A percentile compares a stretch with the other conserved stretches of the same genome.
phyloP scores from a whole-genome alignment of 2,797 vertebrate species.

The Rousettus madagascariensis region DNA sequence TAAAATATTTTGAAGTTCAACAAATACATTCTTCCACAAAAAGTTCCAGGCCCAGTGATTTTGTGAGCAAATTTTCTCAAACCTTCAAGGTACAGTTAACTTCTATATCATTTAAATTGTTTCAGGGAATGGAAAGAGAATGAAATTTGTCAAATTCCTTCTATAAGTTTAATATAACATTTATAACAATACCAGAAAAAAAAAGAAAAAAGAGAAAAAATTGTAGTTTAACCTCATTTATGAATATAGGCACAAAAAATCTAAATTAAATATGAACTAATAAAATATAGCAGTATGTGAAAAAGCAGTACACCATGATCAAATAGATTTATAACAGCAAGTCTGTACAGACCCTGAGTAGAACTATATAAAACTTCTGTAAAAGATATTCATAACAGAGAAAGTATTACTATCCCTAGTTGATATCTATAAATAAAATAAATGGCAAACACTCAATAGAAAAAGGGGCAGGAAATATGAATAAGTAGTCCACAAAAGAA shows the following conservation, averaged over 20 bases:
- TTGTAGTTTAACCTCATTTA: neutral
- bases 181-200: neutral
- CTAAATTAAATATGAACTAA: constrained; percentile 38
- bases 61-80: constrained; percentile 13
- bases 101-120: constrained; percentile 17
- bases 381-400: neutral
- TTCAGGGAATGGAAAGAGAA: neutral
- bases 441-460: neutral
- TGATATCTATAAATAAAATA: neutral
- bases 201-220: neutral
- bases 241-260: neutral
- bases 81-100: neutral
- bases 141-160: constrained; percentile 21
- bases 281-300: neutral
- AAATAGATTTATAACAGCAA: neutral
- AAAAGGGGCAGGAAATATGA: neutral
- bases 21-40: neutral
- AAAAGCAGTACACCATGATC: neutral
- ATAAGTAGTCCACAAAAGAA: neutral
- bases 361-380: neutral
- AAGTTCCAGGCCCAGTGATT: neutral
- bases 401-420: neutral
- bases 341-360: too few relatives aligned
- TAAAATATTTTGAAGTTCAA: constrained; percentile 13
- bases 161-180: neutral